Conservation (phyloP, 2,113 vertebrate genomes). For the Morphnarchus princeps region DNA sequence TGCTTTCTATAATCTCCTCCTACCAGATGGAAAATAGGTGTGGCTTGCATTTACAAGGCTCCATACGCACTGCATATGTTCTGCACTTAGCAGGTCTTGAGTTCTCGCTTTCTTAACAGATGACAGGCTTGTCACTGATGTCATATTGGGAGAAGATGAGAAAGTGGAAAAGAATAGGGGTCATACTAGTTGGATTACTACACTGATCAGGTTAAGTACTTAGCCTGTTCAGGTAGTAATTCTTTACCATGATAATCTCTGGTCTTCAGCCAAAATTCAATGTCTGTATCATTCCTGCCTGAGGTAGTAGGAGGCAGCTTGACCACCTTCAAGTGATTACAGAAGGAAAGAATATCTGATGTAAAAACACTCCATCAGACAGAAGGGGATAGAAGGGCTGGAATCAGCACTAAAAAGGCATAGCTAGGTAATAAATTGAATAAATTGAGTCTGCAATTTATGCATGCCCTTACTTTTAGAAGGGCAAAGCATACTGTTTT, state of each 20-base stretch:
- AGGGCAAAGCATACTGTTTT: neutral
- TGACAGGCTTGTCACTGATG: neutral
- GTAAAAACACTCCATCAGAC: neutral
- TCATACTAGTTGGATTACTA: neutral
- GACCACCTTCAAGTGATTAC: neutral
- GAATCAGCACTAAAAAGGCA: neutral
- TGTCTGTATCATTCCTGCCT: neutral
- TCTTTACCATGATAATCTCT: neutral
- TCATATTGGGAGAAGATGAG: neutral
- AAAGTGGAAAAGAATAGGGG: neutral
- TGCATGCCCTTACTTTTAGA: neutral
- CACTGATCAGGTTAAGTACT: neutral
- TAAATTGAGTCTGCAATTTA: neutral
- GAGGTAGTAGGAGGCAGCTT: neutral
- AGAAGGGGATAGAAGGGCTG: neutral
- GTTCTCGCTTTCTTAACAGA: neutral
- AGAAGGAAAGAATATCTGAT: neutral
- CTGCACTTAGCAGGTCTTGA: neutral
- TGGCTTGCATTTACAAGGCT: neutral
- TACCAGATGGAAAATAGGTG: neutral
- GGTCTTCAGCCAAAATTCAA: neutral
- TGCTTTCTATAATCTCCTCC: neutral
- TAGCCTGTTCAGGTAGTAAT: neutral
- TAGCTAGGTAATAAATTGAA: neutral
- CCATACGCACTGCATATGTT: fast-evolving